Evolutionary conservation across 2,888 invertebrate genomes (phyloP).

Genomic region (Scaeva pyrastri): DNA sequence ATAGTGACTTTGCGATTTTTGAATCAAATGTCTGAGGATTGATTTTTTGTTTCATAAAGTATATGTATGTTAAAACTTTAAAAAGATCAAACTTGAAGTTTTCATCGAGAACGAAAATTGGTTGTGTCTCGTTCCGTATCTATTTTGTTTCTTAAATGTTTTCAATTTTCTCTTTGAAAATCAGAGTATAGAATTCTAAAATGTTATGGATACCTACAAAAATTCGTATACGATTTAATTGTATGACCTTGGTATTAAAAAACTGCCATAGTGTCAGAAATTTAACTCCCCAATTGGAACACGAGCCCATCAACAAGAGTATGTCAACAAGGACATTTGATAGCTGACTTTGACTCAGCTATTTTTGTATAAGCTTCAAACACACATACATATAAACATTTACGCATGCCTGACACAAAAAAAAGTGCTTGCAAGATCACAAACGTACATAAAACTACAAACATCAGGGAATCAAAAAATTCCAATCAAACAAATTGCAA

Average conservation of each 20-base stretch:
- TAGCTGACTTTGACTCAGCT: not conserved
- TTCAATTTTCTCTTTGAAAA: too few relatives aligned
- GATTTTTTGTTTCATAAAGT: too few relatives aligned
- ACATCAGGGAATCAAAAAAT: not conserved
- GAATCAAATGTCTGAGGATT: too few relatives aligned
- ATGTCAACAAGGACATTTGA: conserved; percentile 71
- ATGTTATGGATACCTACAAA: too few relatives aligned
- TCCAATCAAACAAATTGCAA: not conserved
- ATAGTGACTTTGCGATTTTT: too few relatives aligned
- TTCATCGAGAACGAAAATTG: too few relatives aligned
- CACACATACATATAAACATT: not conserved
- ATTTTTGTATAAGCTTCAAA: not conserved
- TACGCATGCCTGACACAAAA: conserved; percentile 23
- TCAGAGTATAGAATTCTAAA: too few relatives aligned
- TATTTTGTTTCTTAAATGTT: too few relatives aligned
- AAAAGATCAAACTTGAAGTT: too few relatives aligned
- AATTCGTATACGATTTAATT: too few relatives aligned
- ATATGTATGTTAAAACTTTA: too few relatives aligned
- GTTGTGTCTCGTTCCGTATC: too few relatives aligned
- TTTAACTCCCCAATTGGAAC: conserved; percentile 37
- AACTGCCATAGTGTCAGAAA: conserved; percentile 20
- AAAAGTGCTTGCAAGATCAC: conserved; percentile 24
- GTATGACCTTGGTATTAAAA: conserved; percentile 47
- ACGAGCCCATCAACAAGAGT: conserved; percentile 45
- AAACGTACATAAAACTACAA: not conserved